A percentile compares a stretch with the other conserved stretches of the same genome.
Evolutionary conservation across 2,113 vertebrate genomes (phyloP).

Genomic region (Bothrops jararaca): DNA sequence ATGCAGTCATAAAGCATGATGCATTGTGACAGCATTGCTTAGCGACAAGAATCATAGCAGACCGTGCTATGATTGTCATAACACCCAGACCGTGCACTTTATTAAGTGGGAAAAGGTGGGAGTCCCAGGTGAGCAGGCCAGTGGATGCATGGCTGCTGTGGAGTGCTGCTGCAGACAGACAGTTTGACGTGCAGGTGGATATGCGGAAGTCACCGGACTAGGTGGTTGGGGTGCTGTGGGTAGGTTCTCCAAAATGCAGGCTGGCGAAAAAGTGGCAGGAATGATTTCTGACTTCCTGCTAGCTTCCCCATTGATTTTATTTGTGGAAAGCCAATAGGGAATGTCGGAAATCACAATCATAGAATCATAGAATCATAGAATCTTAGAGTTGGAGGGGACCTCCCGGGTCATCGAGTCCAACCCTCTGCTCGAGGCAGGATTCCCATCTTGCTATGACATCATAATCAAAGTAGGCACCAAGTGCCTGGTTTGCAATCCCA

Average conservation of each 20-base stretch:
- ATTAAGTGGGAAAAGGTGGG: neutral
- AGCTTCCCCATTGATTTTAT: neutral
- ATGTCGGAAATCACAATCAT: neutral
- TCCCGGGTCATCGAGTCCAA: too few species aligned
- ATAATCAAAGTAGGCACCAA: neutral
- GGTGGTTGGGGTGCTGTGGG: neutral
- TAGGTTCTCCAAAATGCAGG: neutral
- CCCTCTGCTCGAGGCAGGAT: too few species aligned
- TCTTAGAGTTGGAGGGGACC: too few species aligned
- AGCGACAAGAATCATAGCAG: neutral
- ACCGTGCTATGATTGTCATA: neutral
- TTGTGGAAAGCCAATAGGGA: neutral
- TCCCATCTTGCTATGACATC: neutral
- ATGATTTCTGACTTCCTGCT: neutral
- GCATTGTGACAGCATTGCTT: neutral
- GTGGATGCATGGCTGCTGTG: neutral
- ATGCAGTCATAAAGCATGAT: neutral
- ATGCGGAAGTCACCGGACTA: neutral
- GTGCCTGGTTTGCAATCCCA: neutral
- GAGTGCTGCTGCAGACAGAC: neutral
- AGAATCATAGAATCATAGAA: too few species aligned
- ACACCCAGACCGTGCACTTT: neutral
- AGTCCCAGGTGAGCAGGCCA: neutral
- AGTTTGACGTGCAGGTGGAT: neutral
- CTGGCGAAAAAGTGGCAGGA: neutral